Conservation (phyloP, 2,888 invertebrate genomes). For the Cephus pulcher region DNA sequence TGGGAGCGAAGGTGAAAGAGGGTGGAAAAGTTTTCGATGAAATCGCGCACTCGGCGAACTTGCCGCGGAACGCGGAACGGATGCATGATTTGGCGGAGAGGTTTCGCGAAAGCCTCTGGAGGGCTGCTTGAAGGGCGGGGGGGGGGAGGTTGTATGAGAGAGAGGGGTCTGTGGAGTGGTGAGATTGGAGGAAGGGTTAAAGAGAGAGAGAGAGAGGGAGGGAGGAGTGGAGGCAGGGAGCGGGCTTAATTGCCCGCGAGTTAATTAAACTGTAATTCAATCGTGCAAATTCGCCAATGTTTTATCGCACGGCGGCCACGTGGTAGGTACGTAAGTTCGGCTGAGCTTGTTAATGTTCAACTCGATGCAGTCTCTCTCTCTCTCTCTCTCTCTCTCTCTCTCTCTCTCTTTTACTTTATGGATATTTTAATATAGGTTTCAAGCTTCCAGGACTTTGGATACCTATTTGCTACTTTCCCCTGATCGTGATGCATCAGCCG, state of each 20-base stretch:
- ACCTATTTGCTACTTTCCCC: not conserved
- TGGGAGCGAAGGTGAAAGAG: not conserved
- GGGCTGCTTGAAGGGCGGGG: too few relatives aligned
- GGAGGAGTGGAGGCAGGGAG: constrained; percentile 28
- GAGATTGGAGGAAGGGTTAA: constrained; percentile 7
- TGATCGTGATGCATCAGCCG: not conserved
- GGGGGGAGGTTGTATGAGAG: constrained; percentile 1
- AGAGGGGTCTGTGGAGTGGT: not conserved
- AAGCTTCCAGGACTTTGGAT: not conserved
- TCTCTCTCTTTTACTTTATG: not conserved
- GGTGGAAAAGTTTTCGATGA: constrained; percentile 57
- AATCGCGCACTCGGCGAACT: constrained; percentile 55
- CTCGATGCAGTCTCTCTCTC: not conserved
- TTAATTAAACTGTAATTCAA: constrained; percentile 65
- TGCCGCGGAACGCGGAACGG: constrained; percentile 41
- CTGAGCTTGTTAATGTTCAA: not conserved
- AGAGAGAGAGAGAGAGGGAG: constrained; percentile 13
- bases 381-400: too few relatives aligned
- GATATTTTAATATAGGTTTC: not conserved
- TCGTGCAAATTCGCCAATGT: constrained; percentile 63
- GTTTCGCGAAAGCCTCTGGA: constrained; percentile 40
- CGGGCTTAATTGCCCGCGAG: constrained; percentile 61
- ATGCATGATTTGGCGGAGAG: constrained; percentile 34
- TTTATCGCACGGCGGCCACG: constrained; percentile 47
- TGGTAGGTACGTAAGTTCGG: not conserved